Evolutionary conservation across 2,888 invertebrate species (phyloP), one percentile per base, ranked within the genome.

Genomic region (Parnassius orleans): DNA sequence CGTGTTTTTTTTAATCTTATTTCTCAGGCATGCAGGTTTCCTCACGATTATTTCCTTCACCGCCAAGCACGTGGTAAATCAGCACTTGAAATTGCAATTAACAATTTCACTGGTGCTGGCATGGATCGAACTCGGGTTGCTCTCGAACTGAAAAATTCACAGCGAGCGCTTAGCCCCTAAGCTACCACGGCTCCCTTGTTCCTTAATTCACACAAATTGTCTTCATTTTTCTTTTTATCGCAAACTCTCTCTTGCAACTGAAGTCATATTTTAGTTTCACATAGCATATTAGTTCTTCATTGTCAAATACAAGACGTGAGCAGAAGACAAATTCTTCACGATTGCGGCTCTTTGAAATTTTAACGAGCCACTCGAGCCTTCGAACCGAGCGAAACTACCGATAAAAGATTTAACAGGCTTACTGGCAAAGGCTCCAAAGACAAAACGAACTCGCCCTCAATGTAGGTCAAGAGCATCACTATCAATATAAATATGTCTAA

Each of bases 391-490:
- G 73, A 75, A 76, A 81, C 75, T 72, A 75, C 71, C 78, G 74
- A 77, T 84, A 81, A 84, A 85, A 81, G 75, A 77, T 84, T 83
- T 82, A 83, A 81, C 79, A 76, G 79, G 74, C 70, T 68, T 72
- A 73, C 69, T 72, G 69, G 72, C 74, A 71, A 71, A 78, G 73
- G 77, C 81, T 78, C 82, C 76, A 79, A 76, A 78, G 77, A 76
- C 73, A 41, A 73, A 76, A 73, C 73, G 64, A 74, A 75, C 75
- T 75, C 74, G 73, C 73, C 48, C n/a, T n/a, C 47, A n/a, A 9
- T 15, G 10, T 3, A n/a, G 14, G 15, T 48, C 15, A 9, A 48
- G 14, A 12, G 14, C 7, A 33, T 15, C 10, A 48, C 48, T 48
- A 14, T 5, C 9, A 14, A 9, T 3, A 14, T 48, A 48, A 48